phyloP scores from a whole-genome alignment of 2,113 vertebrate genomes.

The Anguilla rostrata region DNA sequence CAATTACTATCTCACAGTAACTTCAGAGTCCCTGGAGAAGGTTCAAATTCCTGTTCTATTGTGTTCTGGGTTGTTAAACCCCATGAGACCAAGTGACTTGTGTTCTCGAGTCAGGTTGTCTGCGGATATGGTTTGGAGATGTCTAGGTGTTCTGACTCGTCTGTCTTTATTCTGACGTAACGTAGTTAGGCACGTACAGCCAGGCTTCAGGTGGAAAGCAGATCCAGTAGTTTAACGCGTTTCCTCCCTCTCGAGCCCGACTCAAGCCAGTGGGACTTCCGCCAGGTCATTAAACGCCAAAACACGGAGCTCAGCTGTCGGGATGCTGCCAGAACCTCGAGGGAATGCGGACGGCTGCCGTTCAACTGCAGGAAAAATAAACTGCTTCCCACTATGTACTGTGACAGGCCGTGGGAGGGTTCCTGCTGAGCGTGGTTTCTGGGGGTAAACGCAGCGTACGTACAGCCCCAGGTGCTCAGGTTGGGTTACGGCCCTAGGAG shows the following conservation, averaged over 20 bases:
- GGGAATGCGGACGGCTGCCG: neutral
- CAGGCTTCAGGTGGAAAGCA: neutral
- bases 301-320: neutral
- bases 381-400: neutral
- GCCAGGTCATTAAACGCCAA: constrained; percentile 5
- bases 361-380: neutral
- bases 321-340: neutral
- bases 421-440: neutral
- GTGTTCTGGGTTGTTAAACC: no score
- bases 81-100: no score
- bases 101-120: neutral
- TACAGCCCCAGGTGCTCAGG: neutral
- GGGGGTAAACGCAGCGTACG: neutral
- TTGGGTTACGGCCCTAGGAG: neutral
- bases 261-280: neutral
- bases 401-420: neutral
- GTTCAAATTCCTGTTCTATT: neutral
- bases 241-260: neutral
- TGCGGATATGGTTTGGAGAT: neutral
- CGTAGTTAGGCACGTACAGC: neutral
- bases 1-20: neutral
- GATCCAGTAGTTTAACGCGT: neutral
- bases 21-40: neutral
- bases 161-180: neutral
- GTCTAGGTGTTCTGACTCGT: neutral